A percentile compares a stretch with the other conserved stretches of the same genome.
Evolutionary conservation across 1,140 invertebrate genomes (phyloP).

Genomic region (Panagrolaimus sp.): DNA sequence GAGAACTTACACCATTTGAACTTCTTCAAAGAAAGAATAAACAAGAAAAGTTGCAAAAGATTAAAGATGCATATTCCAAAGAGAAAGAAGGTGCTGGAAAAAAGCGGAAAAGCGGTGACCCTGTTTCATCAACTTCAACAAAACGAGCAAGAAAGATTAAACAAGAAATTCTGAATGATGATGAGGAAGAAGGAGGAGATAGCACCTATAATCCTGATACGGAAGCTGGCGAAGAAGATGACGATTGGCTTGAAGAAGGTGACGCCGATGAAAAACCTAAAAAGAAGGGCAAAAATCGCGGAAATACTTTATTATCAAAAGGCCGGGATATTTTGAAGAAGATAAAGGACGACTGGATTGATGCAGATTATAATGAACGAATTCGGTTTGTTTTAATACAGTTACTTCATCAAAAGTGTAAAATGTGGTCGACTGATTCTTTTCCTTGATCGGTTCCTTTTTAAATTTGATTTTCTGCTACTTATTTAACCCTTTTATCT

Average conservation of each 20-base stretch:
- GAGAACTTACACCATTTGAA: constrained; percentile 19
- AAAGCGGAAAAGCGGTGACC: too few species aligned
- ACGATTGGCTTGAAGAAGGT: constrained; percentile 12
- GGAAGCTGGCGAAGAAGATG: constrained; percentile 17
- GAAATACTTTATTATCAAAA: background rate
- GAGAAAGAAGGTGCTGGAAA: too few species aligned
- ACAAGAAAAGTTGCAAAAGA: too few species aligned
- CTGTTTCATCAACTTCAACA: too few species aligned
- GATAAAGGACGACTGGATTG: constrained; percentile 52
- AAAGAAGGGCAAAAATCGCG: background rate
- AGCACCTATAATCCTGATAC: constrained; percentile 11
- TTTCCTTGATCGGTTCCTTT: too few species aligned
- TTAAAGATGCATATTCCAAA: too few species aligned
- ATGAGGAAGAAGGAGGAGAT: constrained; percentile 6
- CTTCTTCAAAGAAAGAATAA: background rate
- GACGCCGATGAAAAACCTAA: background rate
- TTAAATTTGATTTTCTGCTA: too few species aligned
- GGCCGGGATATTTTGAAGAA: background rate
- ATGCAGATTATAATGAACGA: constrained; percentile 39
- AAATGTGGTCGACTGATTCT: too few species aligned
- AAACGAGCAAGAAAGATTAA: background rate
- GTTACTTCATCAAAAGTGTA: too few species aligned
- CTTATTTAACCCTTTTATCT: too few species aligned
- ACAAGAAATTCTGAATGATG: background rate
- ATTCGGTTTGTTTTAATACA: constrained; percentile 30